phyloP scores from a whole-genome alignment of 2,888 invertebrate species.

The Nephrocerus scutellatus region DNA sequence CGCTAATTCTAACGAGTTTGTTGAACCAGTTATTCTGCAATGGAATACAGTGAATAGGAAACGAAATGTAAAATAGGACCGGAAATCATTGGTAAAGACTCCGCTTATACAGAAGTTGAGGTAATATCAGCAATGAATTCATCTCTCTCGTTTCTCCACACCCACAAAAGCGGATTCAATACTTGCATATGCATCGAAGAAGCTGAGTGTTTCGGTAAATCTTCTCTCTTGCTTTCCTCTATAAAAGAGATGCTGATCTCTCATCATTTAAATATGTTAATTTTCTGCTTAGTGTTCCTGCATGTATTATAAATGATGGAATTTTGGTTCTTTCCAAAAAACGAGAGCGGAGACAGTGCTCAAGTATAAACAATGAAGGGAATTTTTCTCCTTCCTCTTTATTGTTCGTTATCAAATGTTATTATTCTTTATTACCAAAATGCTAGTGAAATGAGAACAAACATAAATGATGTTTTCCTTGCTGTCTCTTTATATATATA shows the following conservation, averaged over 20 bases:
- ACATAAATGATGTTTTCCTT: slow-evolving; percentile 4
- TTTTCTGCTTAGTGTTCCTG: slow-evolving; percentile 5
- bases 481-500: too few relatives aligned
- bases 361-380: slow-evolving; percentile 3
- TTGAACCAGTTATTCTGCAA: slow-evolving; percentile 6
- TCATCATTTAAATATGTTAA: slow-evolving; percentile 6
- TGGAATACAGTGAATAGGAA: slow-evolving; percentile 6
- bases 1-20: slow-evolving; percentile 2
- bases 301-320: slow-evolving; percentile 6
- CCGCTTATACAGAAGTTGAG: slow-evolving; percentile 7
- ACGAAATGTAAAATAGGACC: not conserved
- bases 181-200: slow-evolving; percentile 5
- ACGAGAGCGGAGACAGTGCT: slow-evolving; percentile 7
- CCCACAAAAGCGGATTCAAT: slow-evolving; percentile 6
- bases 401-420: slow-evolving; percentile 1
- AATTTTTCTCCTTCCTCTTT: slow-evolving; percentile 3
- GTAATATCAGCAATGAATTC: slow-evolving; percentile 7
- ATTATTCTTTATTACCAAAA: slow-evolving; percentile 5
- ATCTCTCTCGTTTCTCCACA: slow-evolving; percentile 9
- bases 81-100: slow-evolving; percentile 9
- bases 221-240: slow-evolving; percentile 3
- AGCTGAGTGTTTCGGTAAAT: slow-evolving; percentile 7
- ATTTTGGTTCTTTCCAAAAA: slow-evolving; percentile 10
- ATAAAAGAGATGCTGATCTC: slow-evolving; percentile 11
- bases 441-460: slow-evolving; percentile 8